These are phyloP conservation scores for Diabrotica virgifera DNA, from an alignment of 1,140 invertebrate species.

Conservation along the genomic window DNA sequence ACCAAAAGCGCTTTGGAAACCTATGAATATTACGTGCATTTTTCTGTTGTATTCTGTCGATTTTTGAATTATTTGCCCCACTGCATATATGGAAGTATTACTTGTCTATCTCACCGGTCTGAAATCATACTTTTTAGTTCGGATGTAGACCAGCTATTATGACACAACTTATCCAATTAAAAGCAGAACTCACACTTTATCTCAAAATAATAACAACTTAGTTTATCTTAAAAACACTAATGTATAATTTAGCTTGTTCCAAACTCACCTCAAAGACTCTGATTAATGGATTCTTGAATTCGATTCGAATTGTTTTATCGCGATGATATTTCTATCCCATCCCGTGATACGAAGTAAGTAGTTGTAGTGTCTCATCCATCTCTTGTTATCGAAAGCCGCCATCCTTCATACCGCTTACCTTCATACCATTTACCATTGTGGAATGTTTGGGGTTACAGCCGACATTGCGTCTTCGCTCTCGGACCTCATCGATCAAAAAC, in stretches of 20 bases:
- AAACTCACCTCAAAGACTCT: not conserved
- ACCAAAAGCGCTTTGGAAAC: no score
- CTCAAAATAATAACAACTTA: no score
- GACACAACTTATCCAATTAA: no score
- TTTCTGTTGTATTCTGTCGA: no score
- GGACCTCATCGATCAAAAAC: not conserved
- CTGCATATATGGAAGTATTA: no score
- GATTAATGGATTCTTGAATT: not conserved
- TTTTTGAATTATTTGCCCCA: no score
- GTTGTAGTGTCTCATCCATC: slow-evolving; percentile 1
- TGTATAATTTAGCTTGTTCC: not conserved
- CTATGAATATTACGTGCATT: no score
- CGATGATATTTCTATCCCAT: not conserved
- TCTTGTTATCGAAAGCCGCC: slow-evolving; percentile 1
- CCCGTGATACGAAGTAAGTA: not conserved
- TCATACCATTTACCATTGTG: slow-evolving; percentile 2
- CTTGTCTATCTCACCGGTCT: no score
- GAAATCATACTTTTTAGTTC: no score
- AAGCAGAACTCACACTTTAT: no score
- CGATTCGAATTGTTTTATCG: not conserved
- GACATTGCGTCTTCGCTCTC: not conserved
- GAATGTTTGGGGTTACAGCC: not conserved
- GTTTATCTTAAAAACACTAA: not conserved
- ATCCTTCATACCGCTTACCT: not conserved
- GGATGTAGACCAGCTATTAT: no score